Conservation (phyloP, 1,140 invertebrate genomes). For the Listronotus oregonensis region DNA sequence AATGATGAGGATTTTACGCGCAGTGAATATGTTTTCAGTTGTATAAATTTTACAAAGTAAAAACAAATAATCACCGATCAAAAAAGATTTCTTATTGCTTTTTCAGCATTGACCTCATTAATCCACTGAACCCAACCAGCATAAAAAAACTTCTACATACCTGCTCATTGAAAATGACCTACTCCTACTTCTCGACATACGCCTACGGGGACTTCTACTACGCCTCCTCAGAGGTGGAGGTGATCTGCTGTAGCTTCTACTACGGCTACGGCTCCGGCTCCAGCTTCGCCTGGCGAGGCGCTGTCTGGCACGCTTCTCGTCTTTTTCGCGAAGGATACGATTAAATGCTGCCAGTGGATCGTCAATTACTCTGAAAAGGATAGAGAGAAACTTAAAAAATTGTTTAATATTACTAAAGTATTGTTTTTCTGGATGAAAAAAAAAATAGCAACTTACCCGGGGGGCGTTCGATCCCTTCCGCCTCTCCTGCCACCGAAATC, state of each 20-base stretch:
- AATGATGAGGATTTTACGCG: too few species aligned
- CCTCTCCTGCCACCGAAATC: slow-evolving; percentile 55
- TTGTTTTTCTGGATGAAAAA: background rate
- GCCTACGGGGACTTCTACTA: slow-evolving; percentile 48
- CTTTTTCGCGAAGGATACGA: slow-evolving; percentile 81
- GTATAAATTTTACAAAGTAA: too few species aligned
- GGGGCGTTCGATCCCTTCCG: slow-evolving; percentile 51
- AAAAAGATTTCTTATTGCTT: background rate
- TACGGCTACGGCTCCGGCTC: slow-evolving; percentile 61
- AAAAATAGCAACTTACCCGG: slow-evolving; percentile 43
- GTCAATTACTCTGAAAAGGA: slow-evolving; percentile 68
- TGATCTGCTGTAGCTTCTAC: slow-evolving; percentile 52
- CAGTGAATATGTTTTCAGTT: too few species aligned
- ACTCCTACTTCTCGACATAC: slow-evolving; percentile 51
- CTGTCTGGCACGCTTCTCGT: slow-evolving; percentile 71
- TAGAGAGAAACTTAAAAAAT: too few species aligned
- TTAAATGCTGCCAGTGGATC: slow-evolving; percentile 86
- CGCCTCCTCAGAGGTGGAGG: slow-evolving; percentile 56
- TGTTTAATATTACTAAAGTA: too few species aligned
- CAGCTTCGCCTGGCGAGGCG: slow-evolving; percentile 57
- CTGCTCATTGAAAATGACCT: slow-evolving; percentile 60
- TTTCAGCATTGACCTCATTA: background rate
- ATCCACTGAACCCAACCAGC: background rate
- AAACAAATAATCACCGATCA: too few species aligned
- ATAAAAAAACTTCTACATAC: slow-evolving; percentile 48